Evolutionary conservation across 1,140 invertebrate species (phyloP).

Genomic region (Mizuhopecten yessoensis): DNA sequence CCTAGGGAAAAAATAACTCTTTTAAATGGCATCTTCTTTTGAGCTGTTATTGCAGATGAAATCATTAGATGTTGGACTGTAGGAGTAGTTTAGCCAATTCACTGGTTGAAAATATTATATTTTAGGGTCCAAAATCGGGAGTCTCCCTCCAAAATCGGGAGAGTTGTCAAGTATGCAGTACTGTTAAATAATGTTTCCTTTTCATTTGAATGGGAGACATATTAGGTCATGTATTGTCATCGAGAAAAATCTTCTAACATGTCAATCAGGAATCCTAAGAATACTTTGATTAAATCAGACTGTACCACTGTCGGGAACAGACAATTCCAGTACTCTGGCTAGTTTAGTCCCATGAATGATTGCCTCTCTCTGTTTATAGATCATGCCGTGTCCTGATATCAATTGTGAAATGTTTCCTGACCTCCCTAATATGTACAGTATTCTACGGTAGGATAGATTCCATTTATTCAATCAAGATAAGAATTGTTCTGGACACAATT

Average conservation of each 20-base stretch:
- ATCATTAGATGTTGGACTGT: no score
- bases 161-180: no score
- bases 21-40: no score
- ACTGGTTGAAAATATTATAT: no score
- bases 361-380: neutral
- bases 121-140: no score
- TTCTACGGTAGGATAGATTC: neutral
- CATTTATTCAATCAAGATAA: neutral
- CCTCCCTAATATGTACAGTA: neutral
- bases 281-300: neutral
- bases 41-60: no score
- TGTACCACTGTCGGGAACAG: neutral
- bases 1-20: no score
- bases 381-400: neutral
- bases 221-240: neutral
- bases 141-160: no score
- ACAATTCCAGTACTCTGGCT: neutral
- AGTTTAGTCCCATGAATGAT: neutral
- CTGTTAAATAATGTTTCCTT: neutral
- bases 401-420: neutral
- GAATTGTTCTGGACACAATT: slow-evolving; percentile 20
- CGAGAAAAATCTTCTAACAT: neutral
- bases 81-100: no score
- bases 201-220: neutral
- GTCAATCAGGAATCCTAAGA: neutral